These are phyloP conservation scores for Nibea albiflora DNA, from an alignment of 2,113 vertebrate genomes.

Conservation along the genomic window DNA sequence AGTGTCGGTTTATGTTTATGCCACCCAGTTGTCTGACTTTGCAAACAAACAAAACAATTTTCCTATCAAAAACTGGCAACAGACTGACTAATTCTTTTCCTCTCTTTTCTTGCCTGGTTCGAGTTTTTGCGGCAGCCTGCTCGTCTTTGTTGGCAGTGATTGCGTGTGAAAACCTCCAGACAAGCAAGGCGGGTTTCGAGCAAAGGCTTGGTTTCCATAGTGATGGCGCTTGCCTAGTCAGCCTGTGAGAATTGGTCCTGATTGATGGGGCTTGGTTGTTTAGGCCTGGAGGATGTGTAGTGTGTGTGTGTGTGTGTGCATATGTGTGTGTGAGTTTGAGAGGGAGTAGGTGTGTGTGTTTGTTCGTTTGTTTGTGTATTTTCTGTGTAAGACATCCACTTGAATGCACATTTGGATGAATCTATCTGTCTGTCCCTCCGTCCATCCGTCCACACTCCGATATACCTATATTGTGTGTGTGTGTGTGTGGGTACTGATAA, in stretches of 20 bases:
- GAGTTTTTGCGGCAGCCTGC: slow-evolving; percentile 46
- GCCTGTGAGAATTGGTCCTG: slow-evolving; percentile 76
- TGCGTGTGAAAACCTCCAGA: slow-evolving; percentile 67
- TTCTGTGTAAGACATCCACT: slow-evolving; percentile 22
- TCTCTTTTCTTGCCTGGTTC: background rate
- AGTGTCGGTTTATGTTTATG: background rate
- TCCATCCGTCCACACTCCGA: background rate
- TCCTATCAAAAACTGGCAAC: background rate
- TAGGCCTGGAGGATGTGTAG: slow-evolving; percentile 30
- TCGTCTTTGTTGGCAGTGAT: slow-evolving; percentile 54
- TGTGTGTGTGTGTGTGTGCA: background rate
- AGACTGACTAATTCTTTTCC: background rate
- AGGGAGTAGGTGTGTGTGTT: no score
- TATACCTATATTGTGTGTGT: background rate
- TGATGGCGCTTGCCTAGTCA: slow-evolving; percentile 67
- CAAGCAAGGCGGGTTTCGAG: slow-evolving; percentile 65
- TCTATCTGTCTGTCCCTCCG: background rate
- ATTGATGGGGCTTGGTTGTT: slow-evolving; percentile 74
- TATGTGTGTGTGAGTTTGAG: no score
- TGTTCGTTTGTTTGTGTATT: background rate
- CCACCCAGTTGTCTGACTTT: slow-evolving; percentile 1
- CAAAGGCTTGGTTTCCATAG: slow-evolving; percentile 77
- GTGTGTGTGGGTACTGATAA: background rate
- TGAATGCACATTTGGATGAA: slow-evolving; percentile 34
- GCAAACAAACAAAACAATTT: background rate